Percentiles rank a stretch among this genome's conserved stretches.
Conservation (phyloP, 2,888 invertebrate genomes). For the Anticlea derivata region DNA sequence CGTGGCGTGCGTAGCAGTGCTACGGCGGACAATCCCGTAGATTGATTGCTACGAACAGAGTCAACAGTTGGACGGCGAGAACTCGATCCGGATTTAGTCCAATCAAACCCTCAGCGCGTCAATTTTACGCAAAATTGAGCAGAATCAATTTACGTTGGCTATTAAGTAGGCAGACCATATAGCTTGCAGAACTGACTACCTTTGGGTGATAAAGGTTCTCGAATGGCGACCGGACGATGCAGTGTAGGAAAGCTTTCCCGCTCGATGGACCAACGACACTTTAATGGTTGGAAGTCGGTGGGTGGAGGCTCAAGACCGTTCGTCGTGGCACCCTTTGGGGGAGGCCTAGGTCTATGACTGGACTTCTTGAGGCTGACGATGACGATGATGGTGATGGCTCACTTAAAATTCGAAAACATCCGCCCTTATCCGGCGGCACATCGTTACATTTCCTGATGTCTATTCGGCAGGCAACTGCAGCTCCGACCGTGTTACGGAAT, state of each 20-base stretch:
- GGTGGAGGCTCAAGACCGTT: too few relatives aligned
- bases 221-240: too few relatives aligned
- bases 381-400: too few relatives aligned
- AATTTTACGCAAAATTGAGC: slow-evolving; percentile 59
- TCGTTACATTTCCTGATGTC: slow-evolving; percentile 62
- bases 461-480: slow-evolving; percentile 42
- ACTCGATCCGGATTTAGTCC: slow-evolving; percentile 51
- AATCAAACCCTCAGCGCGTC: slow-evolving; percentile 56
- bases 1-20: slow-evolving; percentile 25
- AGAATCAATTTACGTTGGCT: slow-evolving; percentile 62
- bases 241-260: too few relatives aligned
- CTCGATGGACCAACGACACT: too few relatives aligned
- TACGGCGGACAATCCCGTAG: slow-evolving; percentile 33
- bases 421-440: slow-evolving; percentile 62
- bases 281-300: too few relatives aligned
- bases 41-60: slow-evolving; percentile 34
- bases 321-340: too few relatives aligned
- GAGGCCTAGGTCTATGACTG: too few relatives aligned
- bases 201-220: too few relatives aligned
- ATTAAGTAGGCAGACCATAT: too few relatives aligned
- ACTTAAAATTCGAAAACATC: slow-evolving; percentile 68
- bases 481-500: slow-evolving; percentile 35
- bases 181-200: too few relatives aligned
- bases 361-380: too few relatives aligned
- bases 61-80: slow-evolving; percentile 43